These are phyloP conservation scores for Schlechtendalia chinensis DNA, from an alignment of 1,140 invertebrate species.

Conservation along the genomic window DNA sequence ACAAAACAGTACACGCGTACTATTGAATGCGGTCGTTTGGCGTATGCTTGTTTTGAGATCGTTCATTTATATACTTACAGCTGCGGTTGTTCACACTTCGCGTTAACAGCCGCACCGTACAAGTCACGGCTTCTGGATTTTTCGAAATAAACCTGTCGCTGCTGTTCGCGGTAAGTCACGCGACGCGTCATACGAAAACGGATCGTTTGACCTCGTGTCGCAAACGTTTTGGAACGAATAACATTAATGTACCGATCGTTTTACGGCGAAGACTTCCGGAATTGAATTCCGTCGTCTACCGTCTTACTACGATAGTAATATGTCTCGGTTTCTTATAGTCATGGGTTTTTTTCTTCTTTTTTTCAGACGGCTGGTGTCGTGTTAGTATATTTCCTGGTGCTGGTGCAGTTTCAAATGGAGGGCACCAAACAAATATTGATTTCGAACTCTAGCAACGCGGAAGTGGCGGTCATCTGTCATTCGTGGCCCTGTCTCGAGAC, in stretches of 20 bases:
- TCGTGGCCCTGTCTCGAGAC: constrained; percentile 28
- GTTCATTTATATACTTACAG: constrained; percentile 15
- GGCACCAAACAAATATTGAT: background rate
- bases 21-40: too few species aligned
- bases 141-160: constrained; percentile 41
- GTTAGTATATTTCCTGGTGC: constrained; percentile 31
- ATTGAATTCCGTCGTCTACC: too few species aligned
- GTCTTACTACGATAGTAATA: too few species aligned
- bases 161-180: constrained; percentile 15
- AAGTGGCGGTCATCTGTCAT: background rate
- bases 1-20: too few species aligned
- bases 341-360: background rate
- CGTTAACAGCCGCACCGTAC: constrained; percentile 14
- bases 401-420: constrained; percentile 43
- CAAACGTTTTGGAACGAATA: too few species aligned
- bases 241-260: too few species aligned
- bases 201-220: too few species aligned
- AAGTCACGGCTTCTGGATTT: constrained; percentile 33
- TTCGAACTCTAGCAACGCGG: background rate
- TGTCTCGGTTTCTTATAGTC: too few species aligned
- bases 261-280: too few species aligned
- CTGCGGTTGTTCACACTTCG: constrained; percentile 30
- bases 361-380: constrained; percentile 20
- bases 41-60: too few species aligned
- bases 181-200: too few species aligned